A percentile compares a stretch with the other conserved stretches of the same genome.
These are phyloP conservation scores for Zaprionus africanus DNA, from an alignment of 1,140 invertebrate species.

Conservation along the genomic window DNA sequence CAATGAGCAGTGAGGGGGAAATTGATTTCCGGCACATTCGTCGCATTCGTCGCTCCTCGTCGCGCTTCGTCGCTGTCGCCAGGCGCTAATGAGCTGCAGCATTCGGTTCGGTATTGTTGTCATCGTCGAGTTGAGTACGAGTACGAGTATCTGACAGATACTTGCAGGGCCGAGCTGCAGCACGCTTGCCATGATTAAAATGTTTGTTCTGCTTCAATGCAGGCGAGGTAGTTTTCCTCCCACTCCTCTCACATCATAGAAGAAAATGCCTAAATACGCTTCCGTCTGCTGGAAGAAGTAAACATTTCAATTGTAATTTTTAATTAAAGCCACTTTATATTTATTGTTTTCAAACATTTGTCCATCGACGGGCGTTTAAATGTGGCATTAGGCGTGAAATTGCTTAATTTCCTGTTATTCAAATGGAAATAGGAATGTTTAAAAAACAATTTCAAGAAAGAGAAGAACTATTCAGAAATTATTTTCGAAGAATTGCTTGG, in stretches of 20 bases:
- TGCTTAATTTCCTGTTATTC: constrained; percentile 68
- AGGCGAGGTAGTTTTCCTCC: constrained; percentile 10
- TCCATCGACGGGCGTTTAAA: constrained; percentile 52
- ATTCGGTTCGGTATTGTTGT: constrained; percentile 38
- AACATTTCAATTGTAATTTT: constrained; percentile 68
- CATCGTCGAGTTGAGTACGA: constrained; percentile 36
- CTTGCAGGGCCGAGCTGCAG: constrained; percentile 37
- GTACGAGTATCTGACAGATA: constrained; percentile 56
- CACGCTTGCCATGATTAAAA: constrained; percentile 61
- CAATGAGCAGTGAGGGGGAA: constrained; percentile 13
- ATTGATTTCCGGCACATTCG: constrained; percentile 73
- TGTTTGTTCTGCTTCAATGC: constrained; percentile 75
- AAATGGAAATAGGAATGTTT: background rate
- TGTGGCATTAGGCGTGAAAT: constrained; percentile 68
- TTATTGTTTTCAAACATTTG: constrained; percentile 45
- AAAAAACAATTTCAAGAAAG: background rate
- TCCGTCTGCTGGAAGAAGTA: background rate
- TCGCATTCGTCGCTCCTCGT: constrained; percentile 38
- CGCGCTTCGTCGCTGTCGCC: constrained; percentile 66
- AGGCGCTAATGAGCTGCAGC: constrained; percentile 82
- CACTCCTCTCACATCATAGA: background rate
- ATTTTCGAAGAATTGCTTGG: background rate
- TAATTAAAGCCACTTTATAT: constrained; percentile 75
- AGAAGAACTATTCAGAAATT: background rate
- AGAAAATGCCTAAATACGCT: constrained; percentile 55